A percentile compares a stretch with the other conserved stretches of the same genome.
Conservation (phyloP, 2,888 invertebrate species). For the Heliconius ethilla region DNA sequence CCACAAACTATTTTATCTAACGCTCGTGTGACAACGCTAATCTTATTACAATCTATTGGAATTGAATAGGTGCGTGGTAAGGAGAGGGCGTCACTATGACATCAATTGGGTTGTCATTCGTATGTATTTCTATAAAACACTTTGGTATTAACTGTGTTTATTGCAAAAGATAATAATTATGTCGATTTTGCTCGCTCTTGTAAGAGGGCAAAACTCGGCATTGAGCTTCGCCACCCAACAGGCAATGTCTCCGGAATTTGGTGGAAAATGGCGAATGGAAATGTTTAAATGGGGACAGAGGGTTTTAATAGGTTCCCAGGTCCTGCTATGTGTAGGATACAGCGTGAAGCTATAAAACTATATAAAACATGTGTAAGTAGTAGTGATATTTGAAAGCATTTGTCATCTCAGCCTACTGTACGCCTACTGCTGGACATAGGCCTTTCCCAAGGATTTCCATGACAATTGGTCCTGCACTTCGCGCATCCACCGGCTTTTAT, state of each 20-base stretch:
- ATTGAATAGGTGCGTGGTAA: conserved; percentile 64
- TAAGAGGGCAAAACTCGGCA: too few relatives aligned
- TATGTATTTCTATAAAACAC: not conserved
- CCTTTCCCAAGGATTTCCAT: not conserved
- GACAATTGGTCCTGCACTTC: not conserved
- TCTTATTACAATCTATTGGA: conserved; percentile 81
- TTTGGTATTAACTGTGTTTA: too few relatives aligned
- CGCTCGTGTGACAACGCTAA: conserved; percentile 79
- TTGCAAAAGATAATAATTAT: not conserved
- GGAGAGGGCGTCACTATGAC: conserved; percentile 47
- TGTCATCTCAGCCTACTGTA: not conserved
- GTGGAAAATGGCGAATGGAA: too few relatives aligned
- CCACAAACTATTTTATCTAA: conserved; percentile 82
- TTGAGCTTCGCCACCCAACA: too few relatives aligned
- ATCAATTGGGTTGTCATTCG: conserved; percentile 22
- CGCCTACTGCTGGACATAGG: not conserved
- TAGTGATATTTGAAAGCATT: too few relatives aligned
- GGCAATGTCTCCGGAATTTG: too few relatives aligned
- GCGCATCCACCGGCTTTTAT: not conserved
- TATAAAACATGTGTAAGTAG: too few relatives aligned
- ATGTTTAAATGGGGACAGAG: too few relatives aligned
- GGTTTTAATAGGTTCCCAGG: too few relatives aligned
- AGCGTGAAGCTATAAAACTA: too few relatives aligned
- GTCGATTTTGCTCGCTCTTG: too few relatives aligned
- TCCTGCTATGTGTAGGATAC: too few relatives aligned